These are phyloP conservation scores for Eilema depressum DNA, from an alignment of 2,888 invertebrate genomes.

Conservation along the genomic window DNA sequence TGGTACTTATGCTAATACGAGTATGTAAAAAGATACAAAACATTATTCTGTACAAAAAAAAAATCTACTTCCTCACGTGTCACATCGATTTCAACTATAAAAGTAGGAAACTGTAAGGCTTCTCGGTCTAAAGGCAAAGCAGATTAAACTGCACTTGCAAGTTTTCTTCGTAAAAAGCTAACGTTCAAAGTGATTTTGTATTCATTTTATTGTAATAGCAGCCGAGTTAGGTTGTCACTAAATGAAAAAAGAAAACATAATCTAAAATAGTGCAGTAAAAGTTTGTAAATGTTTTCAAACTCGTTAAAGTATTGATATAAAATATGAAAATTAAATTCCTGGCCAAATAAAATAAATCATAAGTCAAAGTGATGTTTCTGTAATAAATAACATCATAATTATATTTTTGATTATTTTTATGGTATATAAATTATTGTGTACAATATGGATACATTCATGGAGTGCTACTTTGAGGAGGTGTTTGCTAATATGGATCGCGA, in stretches of 20 bases:
- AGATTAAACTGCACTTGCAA: constrained; percentile 73
- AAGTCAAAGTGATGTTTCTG: constrained; percentile 40
- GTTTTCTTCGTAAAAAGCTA: constrained; percentile 60
- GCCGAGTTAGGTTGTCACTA: constrained; percentile 19
- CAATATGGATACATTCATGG: constrained; percentile 92
- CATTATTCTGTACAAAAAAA: neutral
- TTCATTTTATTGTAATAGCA: constrained; percentile 42
- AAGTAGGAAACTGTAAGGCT: constrained; percentile 61
- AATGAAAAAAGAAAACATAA: neutral
- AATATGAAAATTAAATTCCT: constrained; percentile 17
- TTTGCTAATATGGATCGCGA: constrained; percentile 91
- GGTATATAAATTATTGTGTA: constrained; percentile 25
- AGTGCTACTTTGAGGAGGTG: constrained; percentile 92
- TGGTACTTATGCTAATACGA: too few relatives aligned
- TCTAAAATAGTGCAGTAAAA: neutral
- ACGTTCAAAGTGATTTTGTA: constrained; percentile 62
- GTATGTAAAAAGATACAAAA: too few relatives aligned
- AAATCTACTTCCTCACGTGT: constrained; percentile 19
- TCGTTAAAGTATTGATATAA: constrained; percentile 15
- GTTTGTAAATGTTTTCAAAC: neutral
- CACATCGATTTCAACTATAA: constrained; percentile 14
- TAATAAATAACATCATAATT: constrained; percentile 6
- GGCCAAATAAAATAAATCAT: constrained; percentile 27
- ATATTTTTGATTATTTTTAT: neutral
- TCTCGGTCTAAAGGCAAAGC: constrained; percentile 66